Evolutionary conservation across 2,113 vertebrate genomes (phyloP).

Genomic region (Melospiza melodia): DNA sequence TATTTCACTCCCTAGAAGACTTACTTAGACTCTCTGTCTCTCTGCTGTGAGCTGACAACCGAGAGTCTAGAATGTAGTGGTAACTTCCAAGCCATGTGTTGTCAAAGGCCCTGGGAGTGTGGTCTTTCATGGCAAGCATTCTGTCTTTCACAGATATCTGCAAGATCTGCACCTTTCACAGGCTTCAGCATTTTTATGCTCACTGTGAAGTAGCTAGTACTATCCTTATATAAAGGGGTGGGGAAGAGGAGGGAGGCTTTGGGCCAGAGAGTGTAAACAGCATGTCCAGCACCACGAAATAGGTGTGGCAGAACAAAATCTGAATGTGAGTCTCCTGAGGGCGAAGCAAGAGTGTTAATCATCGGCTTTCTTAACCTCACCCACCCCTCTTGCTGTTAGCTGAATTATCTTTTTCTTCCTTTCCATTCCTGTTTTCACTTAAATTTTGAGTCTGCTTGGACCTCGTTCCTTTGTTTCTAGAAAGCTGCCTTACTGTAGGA

Average conservation of each 20-base stretch:
- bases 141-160: neutral
- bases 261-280: neutral
- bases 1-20: neutral
- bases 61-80: fast-evolving
- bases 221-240: neutral
- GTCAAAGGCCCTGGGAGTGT: neutral
- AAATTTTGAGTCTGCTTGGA: neutral
- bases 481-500: neutral
- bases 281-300: neutral
- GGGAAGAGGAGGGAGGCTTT: neutral
- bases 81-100: neutral
- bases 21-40: neutral
- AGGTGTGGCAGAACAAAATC: neutral
- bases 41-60: neutral
- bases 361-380: neutral
- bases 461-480: neutral
- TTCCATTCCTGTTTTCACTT: neutral
- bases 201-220: fast-evolving
- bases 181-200: neutral
- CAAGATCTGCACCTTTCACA: neutral
- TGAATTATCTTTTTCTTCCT: neutral
- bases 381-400: neutral
- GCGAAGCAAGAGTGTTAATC: neutral
- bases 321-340: neutral
- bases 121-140: neutral